Percentiles rank a stretch among this genome's conserved stretches.
Conservation (phyloP, 1,140 invertebrate genomes). For the Diachasmimorpha longicaudata region DNA sequence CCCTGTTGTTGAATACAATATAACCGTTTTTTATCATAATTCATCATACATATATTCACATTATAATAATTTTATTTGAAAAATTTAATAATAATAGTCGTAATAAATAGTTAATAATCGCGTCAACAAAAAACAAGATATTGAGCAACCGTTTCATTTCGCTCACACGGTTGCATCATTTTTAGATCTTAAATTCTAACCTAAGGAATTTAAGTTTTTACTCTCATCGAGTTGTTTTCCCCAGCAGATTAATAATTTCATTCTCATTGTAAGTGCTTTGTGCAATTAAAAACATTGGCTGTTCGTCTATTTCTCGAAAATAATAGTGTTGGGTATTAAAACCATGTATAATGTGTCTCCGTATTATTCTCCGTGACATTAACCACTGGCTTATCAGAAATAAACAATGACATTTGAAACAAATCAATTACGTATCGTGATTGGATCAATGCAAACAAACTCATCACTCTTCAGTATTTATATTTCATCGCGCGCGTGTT, state of each 20-base stretch:
- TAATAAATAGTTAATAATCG: slow-evolving; percentile 32
- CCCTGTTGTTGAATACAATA: slow-evolving; percentile 61
- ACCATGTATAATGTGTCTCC: neutral
- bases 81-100: slow-evolving; percentile 43
- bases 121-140: slow-evolving; percentile 28
- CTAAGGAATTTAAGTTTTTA: slow-evolving; percentile 11
- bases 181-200: slow-evolving; percentile 10
- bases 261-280: too few relatives aligned
- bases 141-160: neutral
- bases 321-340: neutral
- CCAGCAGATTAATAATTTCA: neutral
- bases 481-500: neutral
- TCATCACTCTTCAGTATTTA: neutral
- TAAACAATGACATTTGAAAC: neutral
- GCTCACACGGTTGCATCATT: neutral
- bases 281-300: too few relatives aligned
- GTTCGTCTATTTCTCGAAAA: too few relatives aligned
- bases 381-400: neutral
- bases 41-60: slow-evolving; percentile 41
- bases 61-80: slow-evolving; percentile 42
- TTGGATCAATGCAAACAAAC: neutral
- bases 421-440: neutral
- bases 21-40: slow-evolving; percentile 44
- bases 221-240: neutral
- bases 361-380: neutral